Evolutionary conservation across 2,888 invertebrate species (phyloP).

Genomic region (Eupithecia centaureata): DNA sequence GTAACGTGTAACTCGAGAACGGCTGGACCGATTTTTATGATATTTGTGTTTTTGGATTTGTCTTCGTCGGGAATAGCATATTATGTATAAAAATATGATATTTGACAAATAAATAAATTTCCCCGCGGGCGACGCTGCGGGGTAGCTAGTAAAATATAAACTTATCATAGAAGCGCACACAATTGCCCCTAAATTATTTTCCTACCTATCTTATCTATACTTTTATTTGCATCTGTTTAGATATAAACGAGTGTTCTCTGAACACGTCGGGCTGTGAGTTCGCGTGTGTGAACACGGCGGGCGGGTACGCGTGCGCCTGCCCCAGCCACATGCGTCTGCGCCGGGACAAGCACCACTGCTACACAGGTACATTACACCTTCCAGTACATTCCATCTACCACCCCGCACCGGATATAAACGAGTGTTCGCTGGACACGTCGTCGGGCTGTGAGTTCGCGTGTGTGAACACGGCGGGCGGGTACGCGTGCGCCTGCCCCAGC

Average conservation of each 20-base stretch:
- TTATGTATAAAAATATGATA: no score
- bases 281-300: slow-evolving; percentile 85
- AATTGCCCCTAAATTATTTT: no score
- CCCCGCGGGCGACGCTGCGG: no score
- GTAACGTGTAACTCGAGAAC: no score
- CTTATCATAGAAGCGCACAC: no score
- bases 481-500: slow-evolving; percentile 84
- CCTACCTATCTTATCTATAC: neutral
- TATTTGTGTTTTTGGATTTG: no score
- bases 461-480: slow-evolving; percentile 85
- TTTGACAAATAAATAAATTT: no score
- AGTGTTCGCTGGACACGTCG: neutral
- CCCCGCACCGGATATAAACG: neutral
- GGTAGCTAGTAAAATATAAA: no score
- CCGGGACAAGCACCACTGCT: slow-evolving; percentile 63
- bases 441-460: slow-evolving; percentile 84
- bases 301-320: slow-evolving; percentile 86
- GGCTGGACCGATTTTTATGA: no score
- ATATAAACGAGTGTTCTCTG: slow-evolving; percentile 81
- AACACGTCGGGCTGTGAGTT: slow-evolving; percentile 79
- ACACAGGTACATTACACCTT: slow-evolving; percentile 32
- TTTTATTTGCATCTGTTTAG: slow-evolving; percentile 49
- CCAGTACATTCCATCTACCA: no score
- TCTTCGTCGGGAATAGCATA: no score
- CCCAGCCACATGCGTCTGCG: slow-evolving; percentile 67